Conservation (phyloP, 2,113 vertebrate genomes). For the Lampris incognitus region DNA sequence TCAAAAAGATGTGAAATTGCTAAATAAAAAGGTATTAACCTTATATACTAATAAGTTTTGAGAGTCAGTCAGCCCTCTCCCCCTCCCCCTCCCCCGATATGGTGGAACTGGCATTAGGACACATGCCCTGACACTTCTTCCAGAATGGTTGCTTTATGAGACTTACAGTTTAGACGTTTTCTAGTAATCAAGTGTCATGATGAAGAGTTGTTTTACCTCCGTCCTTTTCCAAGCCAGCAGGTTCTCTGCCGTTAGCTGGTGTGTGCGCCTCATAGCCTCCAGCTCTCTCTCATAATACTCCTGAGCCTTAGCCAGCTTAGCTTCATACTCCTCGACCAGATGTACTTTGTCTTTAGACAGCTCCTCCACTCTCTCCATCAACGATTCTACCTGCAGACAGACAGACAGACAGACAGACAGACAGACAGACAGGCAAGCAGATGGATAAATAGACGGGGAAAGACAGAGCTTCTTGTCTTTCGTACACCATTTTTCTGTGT, state of each 20-base stretch:
- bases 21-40: no score
- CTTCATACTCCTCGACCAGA: constrained; percentile 93
- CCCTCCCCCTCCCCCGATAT: no score
- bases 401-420: background rate
- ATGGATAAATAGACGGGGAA: background rate
- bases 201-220: constrained; percentile 72
- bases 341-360: constrained; percentile 87
- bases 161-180: no score
- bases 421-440: background rate
- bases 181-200: background rate
- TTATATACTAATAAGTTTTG: no score
- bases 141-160: no score
- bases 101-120: no score
- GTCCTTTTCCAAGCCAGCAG: constrained; percentile 94
- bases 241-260: constrained; percentile 94
- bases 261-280: constrained; percentile 93
- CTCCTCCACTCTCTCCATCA: constrained; percentile 90
- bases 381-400: constrained; percentile 79
- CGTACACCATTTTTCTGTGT: constrained; percentile 57
- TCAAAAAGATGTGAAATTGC: no score
- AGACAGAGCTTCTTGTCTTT: no score
- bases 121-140: no score
- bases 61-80: no score
- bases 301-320: constrained; percentile 92
- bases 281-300: constrained; percentile 94